Evolutionary conservation across 2,113 vertebrate genomes (phyloP).

Genomic region (Hystrix brachyura): DNA sequence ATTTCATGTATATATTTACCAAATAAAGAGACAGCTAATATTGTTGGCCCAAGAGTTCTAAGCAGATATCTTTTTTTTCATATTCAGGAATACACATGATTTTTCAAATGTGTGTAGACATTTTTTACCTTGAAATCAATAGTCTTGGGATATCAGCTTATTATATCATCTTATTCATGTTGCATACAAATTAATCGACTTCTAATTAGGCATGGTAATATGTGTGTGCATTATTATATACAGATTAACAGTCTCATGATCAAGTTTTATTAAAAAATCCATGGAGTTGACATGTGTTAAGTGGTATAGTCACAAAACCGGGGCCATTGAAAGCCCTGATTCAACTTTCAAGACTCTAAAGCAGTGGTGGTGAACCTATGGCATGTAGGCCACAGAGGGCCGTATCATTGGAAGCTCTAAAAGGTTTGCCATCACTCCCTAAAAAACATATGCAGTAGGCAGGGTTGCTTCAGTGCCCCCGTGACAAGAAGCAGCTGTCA

Average conservation of each 20-base stretch:
- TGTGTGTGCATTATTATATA: neutral
- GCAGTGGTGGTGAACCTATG: neutral
- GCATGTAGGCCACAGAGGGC: neutral
- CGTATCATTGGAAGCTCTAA: neutral
- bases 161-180: neutral
- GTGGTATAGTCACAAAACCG: neutral
- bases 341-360: neutral
- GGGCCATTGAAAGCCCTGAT: neutral
- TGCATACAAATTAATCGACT: neutral
- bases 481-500: rapidly evolving
- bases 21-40: neutral
- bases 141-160: neutral
- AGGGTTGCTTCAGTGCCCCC: neutral
- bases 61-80: neutral
- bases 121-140: neutral
- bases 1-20: neutral
- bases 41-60: neutral
- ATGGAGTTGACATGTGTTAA: neutral
- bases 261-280: neutral
- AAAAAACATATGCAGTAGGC: rapidly evolving
- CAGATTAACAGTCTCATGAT: neutral
- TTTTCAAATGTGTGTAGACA: neutral
- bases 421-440: neutral
- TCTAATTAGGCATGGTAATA: neutral
- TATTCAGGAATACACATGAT: neutral